Evolutionary conservation across 2,797 vertebrate genomes (phyloP), one percentile per base, ranked within the genome.

Genomic region (Adelosebastes latens): DNA sequence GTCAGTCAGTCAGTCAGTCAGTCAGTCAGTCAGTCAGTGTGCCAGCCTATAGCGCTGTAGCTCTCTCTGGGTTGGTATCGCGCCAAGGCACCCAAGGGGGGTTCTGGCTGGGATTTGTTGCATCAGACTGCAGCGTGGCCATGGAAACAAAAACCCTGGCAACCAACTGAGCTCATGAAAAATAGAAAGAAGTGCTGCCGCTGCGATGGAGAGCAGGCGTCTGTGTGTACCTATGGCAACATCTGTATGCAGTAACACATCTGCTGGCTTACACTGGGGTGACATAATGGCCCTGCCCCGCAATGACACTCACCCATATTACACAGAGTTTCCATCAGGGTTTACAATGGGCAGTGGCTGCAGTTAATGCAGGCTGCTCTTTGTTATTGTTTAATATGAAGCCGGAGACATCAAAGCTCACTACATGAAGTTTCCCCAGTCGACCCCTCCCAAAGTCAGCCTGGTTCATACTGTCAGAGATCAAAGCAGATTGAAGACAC

Each of bases 81-180:
- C 1, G 67, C 88, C 84, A 75, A 64, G 69, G 67, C 72, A 31
- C 53, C 72, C 46, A 53, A 32, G 79, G 81, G 89, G 77, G 80
- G 70, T n/a, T 52, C 75, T 88, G 92, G 39, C 78, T 81, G 69
- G 75, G 92, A 93, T 88, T 91, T 77, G 90, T 94, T 82, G 90
- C 92, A 86, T 94, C 89, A 89, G 89, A 90, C 75, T 84, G 91
- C 92, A 86, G 92, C n/a, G 95, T 95, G 93, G 89, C 95, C 95
- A 95, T 93, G 87, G 95, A 93, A 96, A 96, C 94, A 84, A 94
- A 95, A 96, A 94, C 95, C 96, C 93, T 95, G 95, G 96, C 90
- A 94, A 95, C 92, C 56, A 64, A 80, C 84, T 61, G 71, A 81
- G 77, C 90, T 89, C 82, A 89, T 93, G 88, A 93, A 91, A 93